Evolutionary conservation across 2,113 vertebrate species (phyloP), one percentile per base, ranked within the genome.

Genomic region (Pseudolaguvia tuberculata): DNA sequence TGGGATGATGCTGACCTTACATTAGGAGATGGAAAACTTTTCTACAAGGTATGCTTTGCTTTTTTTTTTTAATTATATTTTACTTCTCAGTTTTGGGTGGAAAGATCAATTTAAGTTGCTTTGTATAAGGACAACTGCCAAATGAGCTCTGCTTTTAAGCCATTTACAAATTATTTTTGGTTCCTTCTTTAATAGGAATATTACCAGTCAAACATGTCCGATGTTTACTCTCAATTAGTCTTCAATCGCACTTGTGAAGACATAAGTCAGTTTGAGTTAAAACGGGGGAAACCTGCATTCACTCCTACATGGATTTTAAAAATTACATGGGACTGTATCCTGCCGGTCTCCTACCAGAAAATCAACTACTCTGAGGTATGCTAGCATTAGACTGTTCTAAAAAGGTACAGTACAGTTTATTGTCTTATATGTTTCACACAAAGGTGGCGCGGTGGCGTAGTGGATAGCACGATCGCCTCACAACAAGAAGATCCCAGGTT

Each of bases 1-100:
- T 93, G 92, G 92, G 92, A 93, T 47, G 92, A 93, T 72, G 88
- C 84, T 57, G 86, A 93, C 79, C 91, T 93, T 56, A 90, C 88
- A 6, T 65, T 77, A 2, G 91, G 90, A 20, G 39, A 85, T 0
- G 92, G 92, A 45, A 84, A 65, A 62, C 83, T 93, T 42, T 71
- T 89, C 72, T 93, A 90, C 67, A 87, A 92, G 90, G 92, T 91
- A 14, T 69, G 15, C 25, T 63, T 23, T 27, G 20, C 23, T 29
- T n/a, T n/a, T n/a, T n/a, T n/a, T n/a, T n/a, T n/a, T n/a, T n/a
- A n/a, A n/a, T n/a, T n/a, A n/a, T n/a, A n/a, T n/a, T n/a, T n/a
- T n/a, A n/a, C n/a, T n/a, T n/a, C n/a, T n/a, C n/a, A n/a, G n/a
- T n/a, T n/a, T n/a, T n/a, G n/a, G n/a, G n/a, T n/a, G n/a, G n/a